Evolutionary conservation across 1,140 invertebrate genomes (phyloP).

Genomic region (Euwallacea fornicatus): DNA sequence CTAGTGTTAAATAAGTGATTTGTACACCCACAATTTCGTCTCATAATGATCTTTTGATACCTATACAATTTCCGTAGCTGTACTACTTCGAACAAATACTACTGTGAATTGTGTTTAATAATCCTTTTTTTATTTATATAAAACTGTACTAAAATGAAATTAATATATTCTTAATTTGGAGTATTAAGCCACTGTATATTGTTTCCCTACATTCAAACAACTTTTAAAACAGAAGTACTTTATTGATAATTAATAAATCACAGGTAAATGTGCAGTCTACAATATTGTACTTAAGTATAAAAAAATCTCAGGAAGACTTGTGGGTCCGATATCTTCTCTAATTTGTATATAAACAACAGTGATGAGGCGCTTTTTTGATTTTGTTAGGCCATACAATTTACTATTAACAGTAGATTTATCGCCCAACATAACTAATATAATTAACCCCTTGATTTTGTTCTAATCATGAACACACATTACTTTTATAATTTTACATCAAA

Average conservation of each 20-base stretch:
- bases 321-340: no score
- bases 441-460: no score
- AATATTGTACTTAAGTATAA: neutral
- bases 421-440: no score
- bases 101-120: conserved; percentile 36
- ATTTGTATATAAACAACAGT: no score
- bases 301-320: no score
- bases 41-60: conserved; percentile 26
- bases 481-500: no score
- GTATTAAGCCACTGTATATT: neutral
- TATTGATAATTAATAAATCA: neutral
- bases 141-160: conserved; percentile 32
- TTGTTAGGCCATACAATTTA: no score
- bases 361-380: no score
- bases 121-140: conserved; percentile 28
- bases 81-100: conserved; percentile 26
- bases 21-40: conserved; percentile 1
- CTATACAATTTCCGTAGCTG: conserved; percentile 23
- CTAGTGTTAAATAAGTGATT: neutral
- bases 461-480: no score
- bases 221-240: no score
- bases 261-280: conserved; percentile 6
- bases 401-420: no score
- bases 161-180: conserved; percentile 33
- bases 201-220: no score